These are phyloP conservation scores for Heliothis subflexa DNA, from an alignment of 1,140 invertebrate species.

Conservation along the genomic window DNA sequence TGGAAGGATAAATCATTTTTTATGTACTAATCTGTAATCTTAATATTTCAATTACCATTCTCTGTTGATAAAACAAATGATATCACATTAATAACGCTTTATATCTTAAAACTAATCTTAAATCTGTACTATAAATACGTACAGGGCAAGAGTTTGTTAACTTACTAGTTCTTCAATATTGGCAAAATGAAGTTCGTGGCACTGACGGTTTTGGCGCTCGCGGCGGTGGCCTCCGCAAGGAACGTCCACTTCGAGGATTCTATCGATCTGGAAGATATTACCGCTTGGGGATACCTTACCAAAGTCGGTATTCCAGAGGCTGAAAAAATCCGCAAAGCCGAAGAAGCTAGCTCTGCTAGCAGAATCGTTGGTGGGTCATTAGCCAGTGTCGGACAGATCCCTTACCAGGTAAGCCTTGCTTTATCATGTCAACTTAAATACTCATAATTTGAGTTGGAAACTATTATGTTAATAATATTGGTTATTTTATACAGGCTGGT, in stretches of 20 bases:
- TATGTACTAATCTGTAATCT: too few relatives aligned
- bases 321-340: slow-evolving; percentile 52
- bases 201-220: slow-evolving; percentile 22
- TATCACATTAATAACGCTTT: not conserved
- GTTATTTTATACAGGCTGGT: slow-evolving; percentile 58
- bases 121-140: slow-evolving; percentile 7
- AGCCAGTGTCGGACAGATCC: slow-evolving; percentile 58
- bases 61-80: not conserved
- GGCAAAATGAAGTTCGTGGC: slow-evolving; percentile 29
- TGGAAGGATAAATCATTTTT: too few relatives aligned
- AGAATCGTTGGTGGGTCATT: slow-evolving; percentile 61
- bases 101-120: not conserved
- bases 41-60: too few relatives aligned
- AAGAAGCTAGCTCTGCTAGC: slow-evolving; percentile 32
- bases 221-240: slow-evolving; percentile 7
- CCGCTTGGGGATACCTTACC: slow-evolving; percentile 59
- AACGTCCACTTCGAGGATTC: slow-evolving; percentile 38
- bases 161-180: not conserved
- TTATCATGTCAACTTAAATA: not conserved
- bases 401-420: slow-evolving; percentile 57
- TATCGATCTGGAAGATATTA: slow-evolving; percentile 51
- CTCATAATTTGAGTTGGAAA: not conserved
- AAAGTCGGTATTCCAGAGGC: slow-evolving; percentile 57
- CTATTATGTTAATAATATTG: not conserved
- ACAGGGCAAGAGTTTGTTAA: not conserved